phyloP scores from a whole-genome alignment of 2,888 invertebrate genomes.

The Cerceris rybyensis region DNA sequence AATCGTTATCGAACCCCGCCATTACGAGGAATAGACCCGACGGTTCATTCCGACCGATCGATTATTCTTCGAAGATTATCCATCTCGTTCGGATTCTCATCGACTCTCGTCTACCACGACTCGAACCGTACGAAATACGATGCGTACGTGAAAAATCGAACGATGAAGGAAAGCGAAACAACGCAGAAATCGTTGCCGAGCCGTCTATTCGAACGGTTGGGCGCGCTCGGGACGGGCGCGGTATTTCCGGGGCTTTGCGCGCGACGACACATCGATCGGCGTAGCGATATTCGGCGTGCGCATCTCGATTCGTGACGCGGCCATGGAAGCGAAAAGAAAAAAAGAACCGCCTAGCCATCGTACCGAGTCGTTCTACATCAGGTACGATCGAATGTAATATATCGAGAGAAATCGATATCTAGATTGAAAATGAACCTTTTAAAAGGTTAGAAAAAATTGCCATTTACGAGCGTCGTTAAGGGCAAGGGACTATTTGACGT shows the following conservation, averaged over 20 bases:
- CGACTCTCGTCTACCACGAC: not conserved
- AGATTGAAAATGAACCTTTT: not conserved
- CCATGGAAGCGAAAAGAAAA: conserved; percentile 16
- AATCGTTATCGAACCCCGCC: too few relatives aligned
- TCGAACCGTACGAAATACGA: not conserved
- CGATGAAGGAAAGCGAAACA: conserved; percentile 50
- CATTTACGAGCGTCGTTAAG: conserved; percentile 12
- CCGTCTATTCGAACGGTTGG: conserved; percentile 71
- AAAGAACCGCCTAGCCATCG: not conserved
- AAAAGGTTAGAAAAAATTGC: not conserved
- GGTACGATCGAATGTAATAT: not conserved
- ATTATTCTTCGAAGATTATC: too few relatives aligned
- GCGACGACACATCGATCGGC: conserved; percentile 69
- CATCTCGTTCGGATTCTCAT: too few relatives aligned
- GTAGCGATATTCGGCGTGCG: conserved; percentile 62
- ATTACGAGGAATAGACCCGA: too few relatives aligned
- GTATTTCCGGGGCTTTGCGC: conserved; percentile 78
- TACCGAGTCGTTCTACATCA: not conserved
- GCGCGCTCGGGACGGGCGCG: conserved; percentile 78
- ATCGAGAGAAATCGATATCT: not conserved
- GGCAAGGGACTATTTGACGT: conserved; percentile 68
- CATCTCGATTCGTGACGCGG: conserved; percentile 56
- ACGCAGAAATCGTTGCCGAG: conserved; percentile 65
- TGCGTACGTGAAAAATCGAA: conserved; percentile 12
- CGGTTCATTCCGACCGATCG: too few relatives aligned